Base-by-base conservation (phyloP, 2,888 invertebrate genomes). In the Emmelina monodactyla region DNA sequence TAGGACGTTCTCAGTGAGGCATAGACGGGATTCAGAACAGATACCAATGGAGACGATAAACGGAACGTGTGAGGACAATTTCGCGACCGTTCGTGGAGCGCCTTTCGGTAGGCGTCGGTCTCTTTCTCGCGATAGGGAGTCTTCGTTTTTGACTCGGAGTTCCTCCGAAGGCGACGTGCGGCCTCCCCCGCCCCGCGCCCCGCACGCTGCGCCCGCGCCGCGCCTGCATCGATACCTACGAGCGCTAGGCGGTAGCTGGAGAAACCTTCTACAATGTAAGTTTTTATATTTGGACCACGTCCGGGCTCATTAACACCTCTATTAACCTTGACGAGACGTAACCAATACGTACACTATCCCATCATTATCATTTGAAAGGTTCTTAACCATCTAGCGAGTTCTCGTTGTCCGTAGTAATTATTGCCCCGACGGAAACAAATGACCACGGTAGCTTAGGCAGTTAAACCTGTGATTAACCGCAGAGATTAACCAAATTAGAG, bases 181-280 rank as follows among this genome's bases (percentile, higher is more conserved):
- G 48, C 58, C 65, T 55, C 50, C 60, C 1, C 56, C 50, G 0
- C 70, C 76, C 1, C 66, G 72, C 3, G 65, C 73, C 1, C 68
- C 76, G 1, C 68, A 69, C 1, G 51, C 66, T 11, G 64, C 72
- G 22, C 79, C 81, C 38, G 53, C 69, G 3, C 78, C 83, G 32
- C 75, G 83, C 16, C 65, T 85, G 46, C 86, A 87, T 65, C 87
- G 87, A 63, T 89, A 88, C 63, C 86, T 89, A 46, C 85, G 85
- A 50, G 88, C 85, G 42, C 83, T 89, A 51, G 88, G 88, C 58
- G 89, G 89, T 46, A 88, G 88, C 72, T 89, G 89, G 89, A 88
- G 86, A 73, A 90, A 89, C 72, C 84, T 89, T 46, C 79, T 89
- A 58, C 84, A 87, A 82, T 82, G 89, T 89, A 85, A 89, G 89